Base-by-base conservation (phyloP, 1,140 invertebrate species). In the Agrypnia vestita region DNA sequence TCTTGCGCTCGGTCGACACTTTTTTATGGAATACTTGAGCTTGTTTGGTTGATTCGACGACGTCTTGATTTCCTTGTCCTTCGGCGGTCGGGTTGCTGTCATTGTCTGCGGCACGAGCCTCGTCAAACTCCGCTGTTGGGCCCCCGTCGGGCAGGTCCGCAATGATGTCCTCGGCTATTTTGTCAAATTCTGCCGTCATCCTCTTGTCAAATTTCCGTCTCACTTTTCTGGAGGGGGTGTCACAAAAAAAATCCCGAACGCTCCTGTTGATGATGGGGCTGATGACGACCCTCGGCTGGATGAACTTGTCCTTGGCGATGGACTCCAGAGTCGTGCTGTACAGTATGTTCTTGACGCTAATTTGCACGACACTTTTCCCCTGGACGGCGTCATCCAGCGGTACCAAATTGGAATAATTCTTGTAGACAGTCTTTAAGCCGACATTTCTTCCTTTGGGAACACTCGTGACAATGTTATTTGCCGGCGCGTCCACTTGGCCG, bases 201-300 rank as follows among this genome's bases (percentile, higher is more conserved):
- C 3, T 7, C 10, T 44, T 25, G 11, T 64, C 61, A 13, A 43
- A 13, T 25, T 25, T 7, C 11, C 13, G 19, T 10, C 13, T 8
- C 9, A 13, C 10, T 11, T 9, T 13, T 10, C 21, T 21, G 15
- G 8, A 11, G 25, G 61, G 61, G 8, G 19, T 25, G 21, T 25
- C 12, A n/a, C 13, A 6, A 19, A 69, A 69, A 19, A 69, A 17
- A 12, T 69, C 64, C n/a, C 64, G 43, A 8, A 69, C 64, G n/a
- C 35, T 46, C 15, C 64, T 46, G 15, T 19, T 69, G 4, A 69
- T 47, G 1, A 69, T 69, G 8, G n/a, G n/a, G 64, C 64, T 69
- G 43, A 69, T 46, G 43, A 69, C 13, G n/a, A 69, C 64, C 9
- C 21, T 46, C 9, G 64, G 64, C 44, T 69, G 64, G 44, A 69